These are phyloP conservation scores for Nerophis lumbriciformis DNA, from an alignment of 2,113 vertebrate genomes.

Conservation along the genomic window DNA sequence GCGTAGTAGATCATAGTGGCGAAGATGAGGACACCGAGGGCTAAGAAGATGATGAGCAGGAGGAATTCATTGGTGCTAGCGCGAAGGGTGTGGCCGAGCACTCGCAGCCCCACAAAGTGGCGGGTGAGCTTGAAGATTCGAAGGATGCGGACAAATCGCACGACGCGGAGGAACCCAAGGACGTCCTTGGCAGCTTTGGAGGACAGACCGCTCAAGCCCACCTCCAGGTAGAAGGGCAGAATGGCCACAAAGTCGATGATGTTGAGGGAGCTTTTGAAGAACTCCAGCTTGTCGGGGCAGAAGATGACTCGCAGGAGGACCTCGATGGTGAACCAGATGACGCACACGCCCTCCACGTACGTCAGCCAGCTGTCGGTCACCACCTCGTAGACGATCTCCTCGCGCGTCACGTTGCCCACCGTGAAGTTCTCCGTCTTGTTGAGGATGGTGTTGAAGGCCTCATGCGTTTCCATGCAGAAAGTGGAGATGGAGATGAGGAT, in stretches of 20 bases:
- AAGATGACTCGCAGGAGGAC: slow-evolving; percentile 90
- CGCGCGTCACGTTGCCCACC: slow-evolving; percentile 75
- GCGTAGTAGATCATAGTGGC: slow-evolving; percentile 98
- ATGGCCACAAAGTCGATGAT: slow-evolving; percentile 97
- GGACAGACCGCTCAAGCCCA: slow-evolving; percentile 82
- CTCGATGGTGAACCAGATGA: slow-evolving; percentile 97
- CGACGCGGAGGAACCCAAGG: slow-evolving; percentile 87
- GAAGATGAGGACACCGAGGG: slow-evolving; percentile 90
- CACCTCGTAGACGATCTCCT: slow-evolving; percentile 81
- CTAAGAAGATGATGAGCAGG: slow-evolving; percentile 92
- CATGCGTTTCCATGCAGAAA: slow-evolving; percentile 98
- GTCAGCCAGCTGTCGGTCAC: slow-evolving; percentile 92
- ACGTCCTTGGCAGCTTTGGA: slow-evolving; percentile 97
- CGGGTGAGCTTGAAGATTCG: slow-evolving; percentile 94
- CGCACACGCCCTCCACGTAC: slow-evolving; percentile 94
- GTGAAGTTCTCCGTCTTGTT: slow-evolving; percentile 84
- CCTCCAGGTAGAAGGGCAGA: slow-evolving; percentile 91
- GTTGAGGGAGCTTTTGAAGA: slow-evolving; percentile 90
- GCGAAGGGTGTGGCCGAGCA: slow-evolving; percentile 86
- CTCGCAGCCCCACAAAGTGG: slow-evolving; percentile 87
- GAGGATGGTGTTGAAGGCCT: slow-evolving; percentile 89
- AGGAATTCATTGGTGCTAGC: slow-evolving; percentile 97
- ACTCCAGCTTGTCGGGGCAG: slow-evolving; percentile 90
- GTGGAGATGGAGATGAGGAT: slow-evolving; percentile 98
- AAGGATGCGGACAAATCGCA: slow-evolving; percentile 90